Conservation (phyloP, 2,888 invertebrate species). For the Actias luna region DNA sequence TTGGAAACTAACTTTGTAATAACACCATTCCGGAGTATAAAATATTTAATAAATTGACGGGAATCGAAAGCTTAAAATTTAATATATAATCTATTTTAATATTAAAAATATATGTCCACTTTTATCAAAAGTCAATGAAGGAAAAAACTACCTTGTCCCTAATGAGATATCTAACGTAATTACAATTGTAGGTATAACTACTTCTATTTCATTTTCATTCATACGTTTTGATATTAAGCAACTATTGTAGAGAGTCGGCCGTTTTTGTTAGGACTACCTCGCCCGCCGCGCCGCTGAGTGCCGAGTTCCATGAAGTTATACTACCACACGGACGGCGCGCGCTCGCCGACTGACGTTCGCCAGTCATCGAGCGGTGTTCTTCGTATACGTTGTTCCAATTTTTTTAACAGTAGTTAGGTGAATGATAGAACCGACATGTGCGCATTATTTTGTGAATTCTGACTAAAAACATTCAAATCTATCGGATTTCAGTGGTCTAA, state of each 20-base stretch:
- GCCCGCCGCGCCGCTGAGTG: constrained; percentile 34
- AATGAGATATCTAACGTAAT: too few species aligned
- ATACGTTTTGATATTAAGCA: constrained; percentile 46
- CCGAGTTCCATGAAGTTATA: constrained; percentile 36
- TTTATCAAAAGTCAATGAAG: too few species aligned
- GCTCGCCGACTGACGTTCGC: constrained; percentile 46
- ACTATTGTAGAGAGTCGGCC: constrained; percentile 37
- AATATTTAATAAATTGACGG: too few species aligned
- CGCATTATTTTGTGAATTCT: constrained; percentile 62
- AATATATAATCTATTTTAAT: too few species aligned
- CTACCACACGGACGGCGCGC: constrained; percentile 52
- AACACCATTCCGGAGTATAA: too few species aligned
- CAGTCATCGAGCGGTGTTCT: constrained; percentile 77
- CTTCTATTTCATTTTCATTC: constrained; percentile 39
- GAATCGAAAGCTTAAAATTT: too few species aligned
- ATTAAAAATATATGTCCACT: too few species aligned
- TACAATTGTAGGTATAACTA: not conserved
- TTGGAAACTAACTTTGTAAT: too few species aligned
- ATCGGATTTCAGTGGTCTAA: constrained; percentile 74
- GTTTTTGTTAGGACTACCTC: constrained; percentile 22
- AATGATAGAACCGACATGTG: constrained; percentile 66
- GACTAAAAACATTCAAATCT: constrained; percentile 69
- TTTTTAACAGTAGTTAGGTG: constrained; percentile 34
- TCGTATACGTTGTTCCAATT: constrained; percentile 38
- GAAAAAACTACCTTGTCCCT: too few species aligned